Base-by-base conservation (phyloP, 2,113 vertebrate species). In the Syngnathus scovelli region DNA sequence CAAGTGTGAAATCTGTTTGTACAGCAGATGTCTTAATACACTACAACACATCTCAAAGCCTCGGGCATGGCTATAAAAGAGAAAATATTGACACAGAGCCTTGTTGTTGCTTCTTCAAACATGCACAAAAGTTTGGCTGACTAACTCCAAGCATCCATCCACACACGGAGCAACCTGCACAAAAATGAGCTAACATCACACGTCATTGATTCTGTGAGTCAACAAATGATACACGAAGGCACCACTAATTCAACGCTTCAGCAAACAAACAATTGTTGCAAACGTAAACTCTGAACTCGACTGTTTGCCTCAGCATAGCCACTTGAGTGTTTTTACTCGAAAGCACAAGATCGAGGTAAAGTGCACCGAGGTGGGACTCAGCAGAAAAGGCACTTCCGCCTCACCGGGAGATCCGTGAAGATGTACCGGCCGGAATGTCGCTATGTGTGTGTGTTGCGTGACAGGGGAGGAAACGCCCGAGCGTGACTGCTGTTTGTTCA, bases 241-340 rank as follows among this genome's bases (percentile, higher is more conserved):
- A 59, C 56, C 10, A 59, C 33, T 7, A 59, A 36, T 46, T 49
- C 5, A 18, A 3, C 27, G 33, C 2, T 18, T 2, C 33, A 37
- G 15, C 37, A 37, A 37, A 18, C 27, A 59, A 36, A 37, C 36
- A 10, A 15, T 59, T 2, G 13, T 58, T 8, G 54, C 70, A 46
- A 46, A 46, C 16, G 46, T 49, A n/a, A 77, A 72, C 69, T 75
- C 56, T 43, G 77, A 43, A 63, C 64, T 66, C 61, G 11, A 3
- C 78, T 74, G 56, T 1, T 61, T 62, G 41, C 71, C 65, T 43
- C 36, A 1, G 44, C 27, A 33, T 33, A 33, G 78, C 71, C 74
- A 15, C 66, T 11, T 55, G 68, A 78, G 61, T 18, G 68, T 74
- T 77, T 33, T 86, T 67, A 78, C 79, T 79, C 41, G 79, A 82